Base-by-base conservation (phyloP, 2,797 vertebrate genomes). In the Gymnodraco acuticeps region DNA sequence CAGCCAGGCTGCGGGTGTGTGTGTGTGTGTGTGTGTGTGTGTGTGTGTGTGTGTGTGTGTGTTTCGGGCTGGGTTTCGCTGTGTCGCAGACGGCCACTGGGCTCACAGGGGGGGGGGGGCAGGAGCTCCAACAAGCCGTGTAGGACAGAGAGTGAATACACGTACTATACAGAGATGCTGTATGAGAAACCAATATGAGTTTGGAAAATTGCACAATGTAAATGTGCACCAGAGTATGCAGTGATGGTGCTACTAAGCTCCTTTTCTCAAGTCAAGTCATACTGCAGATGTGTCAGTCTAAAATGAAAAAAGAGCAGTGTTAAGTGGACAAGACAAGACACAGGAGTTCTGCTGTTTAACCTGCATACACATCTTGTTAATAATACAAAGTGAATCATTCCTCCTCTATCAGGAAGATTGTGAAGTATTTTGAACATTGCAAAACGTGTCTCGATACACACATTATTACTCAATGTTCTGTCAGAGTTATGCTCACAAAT, bases 351-450 rank as follows among this genome's bases (percentile, higher is more conserved):
- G 41, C 17, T 45, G 45, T 73, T 50, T 33, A 56, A 51, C 14
- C 3, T 13, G 43, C 3, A 56, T 43, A 66, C 14, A 20, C 33
- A 61, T 54, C 31, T n/a, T 43, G 51, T 68, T 33, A 64, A 61
- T 66, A 71, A 78, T 19, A 50, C 62, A 77, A 27, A 51, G 27
- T 51, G 42, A 33, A 66, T 63, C 38, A 50, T 43, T 65, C 46
- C 20, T 51, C 8, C 16, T 55, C 19, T 62, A 56, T 65, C 13
- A 50, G 60, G 11, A 59, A 70, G 23, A 62, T 7, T 66, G 3
- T n/a, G n/a, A n/a, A n/a, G n/a, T n/a, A n/a, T n/a, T n/a, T n/a
- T n/a, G n/a, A n/a, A n/a, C n/a, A n/a, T n/a, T n/a, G n/a, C n/a
- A 83, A 77, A 17, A 58, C n/a, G 1, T 33, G 54, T 55, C 46